These are phyloP conservation scores for Callocephalon fimbriatum DNA, from an alignment of 2,113 vertebrate genomes.

Conservation along the genomic window DNA sequence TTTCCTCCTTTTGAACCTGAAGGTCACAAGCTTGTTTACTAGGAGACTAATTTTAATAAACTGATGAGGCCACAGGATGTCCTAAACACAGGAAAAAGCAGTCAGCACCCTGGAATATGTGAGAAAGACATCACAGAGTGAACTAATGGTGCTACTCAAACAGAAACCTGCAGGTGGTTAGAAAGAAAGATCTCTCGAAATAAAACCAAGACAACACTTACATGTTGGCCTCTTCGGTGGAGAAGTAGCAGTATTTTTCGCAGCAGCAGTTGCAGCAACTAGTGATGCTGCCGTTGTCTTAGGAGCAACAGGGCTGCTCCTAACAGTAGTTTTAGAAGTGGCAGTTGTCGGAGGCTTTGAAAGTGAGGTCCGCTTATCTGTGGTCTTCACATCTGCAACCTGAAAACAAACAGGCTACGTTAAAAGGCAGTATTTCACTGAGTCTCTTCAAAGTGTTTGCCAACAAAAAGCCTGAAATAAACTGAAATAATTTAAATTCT, in stretches of 20 bases:
- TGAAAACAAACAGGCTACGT: rapidly evolving
- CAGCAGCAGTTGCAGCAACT: background rate
- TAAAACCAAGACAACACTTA: constrained; percentile 25
- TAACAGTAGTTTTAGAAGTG: constrained; percentile 14
- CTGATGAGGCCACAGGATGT: background rate
- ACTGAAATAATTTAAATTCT: rapidly evolving
- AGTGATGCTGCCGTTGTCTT: constrained; percentile 67
- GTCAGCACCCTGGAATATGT: rapidly evolving
- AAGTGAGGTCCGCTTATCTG: constrained; percentile 75
- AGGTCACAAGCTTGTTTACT: background rate
- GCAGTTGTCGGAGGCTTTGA: constrained; percentile 71
- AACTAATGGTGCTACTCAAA: background rate
- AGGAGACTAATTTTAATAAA: background rate
- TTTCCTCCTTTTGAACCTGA: background rate
- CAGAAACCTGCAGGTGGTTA: background rate
- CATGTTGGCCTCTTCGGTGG: constrained; percentile 80
- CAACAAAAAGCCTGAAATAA: background rate
- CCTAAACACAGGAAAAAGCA: background rate
- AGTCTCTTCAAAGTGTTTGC: background rate
- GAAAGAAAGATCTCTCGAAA: too few relatives aligned
- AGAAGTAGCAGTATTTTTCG: constrained; percentile 12
- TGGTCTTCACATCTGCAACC: constrained; percentile 78
- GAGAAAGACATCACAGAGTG: rapidly evolving
- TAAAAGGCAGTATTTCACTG: rapidly evolving
- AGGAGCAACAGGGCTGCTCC: constrained; percentile 57